Percentiles rank a stretch among this genome's conserved stretches.
Conservation (phyloP, 2,797 vertebrate genomes). For the Manis pentadactyla region DNA sequence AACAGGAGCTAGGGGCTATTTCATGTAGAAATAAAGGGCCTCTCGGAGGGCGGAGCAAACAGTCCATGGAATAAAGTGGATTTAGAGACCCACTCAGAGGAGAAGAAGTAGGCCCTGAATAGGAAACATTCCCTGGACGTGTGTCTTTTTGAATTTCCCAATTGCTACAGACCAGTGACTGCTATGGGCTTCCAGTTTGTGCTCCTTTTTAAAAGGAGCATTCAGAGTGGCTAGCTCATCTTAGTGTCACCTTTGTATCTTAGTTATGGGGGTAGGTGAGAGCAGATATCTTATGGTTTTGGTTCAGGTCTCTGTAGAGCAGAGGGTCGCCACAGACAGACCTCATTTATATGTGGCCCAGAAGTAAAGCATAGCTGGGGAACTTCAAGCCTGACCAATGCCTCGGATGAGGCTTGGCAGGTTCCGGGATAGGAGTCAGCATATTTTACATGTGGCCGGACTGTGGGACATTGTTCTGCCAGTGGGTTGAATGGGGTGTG, state of each 20-base stretch:
- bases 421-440: background rate
- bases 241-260: background rate
- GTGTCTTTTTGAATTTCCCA: background rate
- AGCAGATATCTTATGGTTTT: background rate
- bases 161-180: background rate
- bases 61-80: background rate
- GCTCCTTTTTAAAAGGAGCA: background rate
- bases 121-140: background rate
- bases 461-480: background rate
- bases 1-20: background rate
- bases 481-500: background rate
- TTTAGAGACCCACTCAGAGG: background rate
- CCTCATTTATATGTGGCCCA: background rate
- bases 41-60: background rate
- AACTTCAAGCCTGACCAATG: background rate
- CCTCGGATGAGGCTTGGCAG: too few relatives aligned
- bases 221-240: background rate
- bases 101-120: background rate
- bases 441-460: background rate
- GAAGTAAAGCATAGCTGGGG: background rate
- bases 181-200: background rate
- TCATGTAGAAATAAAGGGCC: background rate
- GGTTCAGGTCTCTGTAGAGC: background rate
- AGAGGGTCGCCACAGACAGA: background rate
- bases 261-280: background rate